These are phyloP conservation scores for Ophion obscuratus DNA, from an alignment of 2,888 invertebrate genomes.

Conservation along the genomic window DNA sequence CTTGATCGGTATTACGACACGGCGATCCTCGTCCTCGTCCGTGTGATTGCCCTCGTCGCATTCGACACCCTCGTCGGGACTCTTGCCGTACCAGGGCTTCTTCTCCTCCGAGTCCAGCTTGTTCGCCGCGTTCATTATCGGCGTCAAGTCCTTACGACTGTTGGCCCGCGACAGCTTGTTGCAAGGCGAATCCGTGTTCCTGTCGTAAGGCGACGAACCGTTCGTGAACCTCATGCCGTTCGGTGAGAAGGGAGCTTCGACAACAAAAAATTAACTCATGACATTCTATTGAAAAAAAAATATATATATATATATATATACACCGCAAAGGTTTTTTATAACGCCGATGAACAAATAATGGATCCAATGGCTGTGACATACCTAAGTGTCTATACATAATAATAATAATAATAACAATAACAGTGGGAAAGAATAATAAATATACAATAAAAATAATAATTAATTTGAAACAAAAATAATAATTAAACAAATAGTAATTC, in stretches of 20 bases:
- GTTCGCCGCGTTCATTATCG: conserved; percentile 86
- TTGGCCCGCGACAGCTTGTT: conserved; percentile 81
- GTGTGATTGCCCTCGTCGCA: conserved; percentile 85
- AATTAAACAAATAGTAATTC: background rate
- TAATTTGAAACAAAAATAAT: background rate
- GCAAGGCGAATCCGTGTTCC: conserved; percentile 79
- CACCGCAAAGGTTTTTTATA: background rate
- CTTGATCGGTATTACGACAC: conserved; percentile 89
- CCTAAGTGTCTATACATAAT: background rate
- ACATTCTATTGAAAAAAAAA: background rate
- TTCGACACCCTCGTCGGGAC: conserved; percentile 87
- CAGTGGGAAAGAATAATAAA: background rate
- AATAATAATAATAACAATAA: background rate
- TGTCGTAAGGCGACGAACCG: conserved; percentile 78
- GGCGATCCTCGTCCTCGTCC: conserved; percentile 86
- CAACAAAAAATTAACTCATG: background rate
- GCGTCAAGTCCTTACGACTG: conserved; percentile 85
- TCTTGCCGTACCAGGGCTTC: conserved; percentile 84
- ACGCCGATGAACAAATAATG: background rate
- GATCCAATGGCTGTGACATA: background rate
- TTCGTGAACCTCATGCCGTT: conserved; percentile 81
- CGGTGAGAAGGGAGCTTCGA: conserved; percentile 74
- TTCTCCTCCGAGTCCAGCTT: conserved; percentile 86
- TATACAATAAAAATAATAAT: background rate
- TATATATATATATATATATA: background rate